These are phyloP conservation scores for Numenius arquata DNA, from an alignment of 2,113 vertebrate genomes.

Conservation along the genomic window DNA sequence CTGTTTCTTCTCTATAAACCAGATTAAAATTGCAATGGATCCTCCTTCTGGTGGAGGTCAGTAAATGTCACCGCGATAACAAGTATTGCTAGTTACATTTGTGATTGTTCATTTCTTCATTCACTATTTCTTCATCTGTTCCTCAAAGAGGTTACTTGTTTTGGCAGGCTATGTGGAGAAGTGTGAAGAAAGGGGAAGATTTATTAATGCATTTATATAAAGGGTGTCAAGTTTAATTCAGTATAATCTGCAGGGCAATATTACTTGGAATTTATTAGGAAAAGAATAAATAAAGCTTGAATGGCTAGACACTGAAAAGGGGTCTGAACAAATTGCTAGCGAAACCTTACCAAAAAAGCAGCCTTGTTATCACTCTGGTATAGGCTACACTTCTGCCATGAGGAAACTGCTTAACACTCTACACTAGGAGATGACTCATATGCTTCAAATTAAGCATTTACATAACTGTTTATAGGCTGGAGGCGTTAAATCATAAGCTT, in stretches of 20 bases:
- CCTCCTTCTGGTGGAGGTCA: not conserved
- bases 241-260: not conserved
- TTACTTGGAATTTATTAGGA: not conserved
- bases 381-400: not conserved
- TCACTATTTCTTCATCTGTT: not conserved
- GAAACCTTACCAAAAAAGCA: not conserved
- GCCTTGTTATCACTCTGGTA: not conserved
- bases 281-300: conserved; percentile 39
- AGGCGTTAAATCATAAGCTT: not conserved
- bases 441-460: conserved; percentile 33
- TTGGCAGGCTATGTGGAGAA: not conserved
- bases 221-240: not conserved
- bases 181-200: not conserved
- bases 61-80: not conserved
- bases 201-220: conserved; percentile 2
- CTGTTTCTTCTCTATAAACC: not conserved
- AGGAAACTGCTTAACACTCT: not conserved
- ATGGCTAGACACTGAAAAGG: not conserved
- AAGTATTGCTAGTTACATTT: not conserved
- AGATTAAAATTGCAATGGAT: not conserved
- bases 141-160: not conserved
- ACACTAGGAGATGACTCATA: not conserved
- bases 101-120: not conserved
- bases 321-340: not conserved
- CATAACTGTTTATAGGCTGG: conserved; percentile 25